Percentiles rank a stretch among this genome's conserved stretches.
Conservation (phyloP, 2,888 invertebrate species). For the Brassicogethes aeneus region DNA sequence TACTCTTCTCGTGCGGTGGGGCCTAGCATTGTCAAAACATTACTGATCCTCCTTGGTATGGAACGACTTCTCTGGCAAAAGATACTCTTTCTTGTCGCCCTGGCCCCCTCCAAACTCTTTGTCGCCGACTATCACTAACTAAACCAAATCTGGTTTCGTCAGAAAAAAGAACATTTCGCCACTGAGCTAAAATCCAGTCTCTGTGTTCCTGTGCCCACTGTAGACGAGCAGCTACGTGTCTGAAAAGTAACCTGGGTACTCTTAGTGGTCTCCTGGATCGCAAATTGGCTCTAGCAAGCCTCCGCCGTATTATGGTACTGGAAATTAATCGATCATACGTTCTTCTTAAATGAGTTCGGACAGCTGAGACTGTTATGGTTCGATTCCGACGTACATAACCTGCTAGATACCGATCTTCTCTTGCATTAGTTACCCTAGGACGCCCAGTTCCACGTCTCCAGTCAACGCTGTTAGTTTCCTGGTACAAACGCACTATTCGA, state of each 20-base stretch:
- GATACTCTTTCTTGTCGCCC: slow-evolving; percentile 10
- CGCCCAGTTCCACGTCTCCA: slow-evolving; percentile 5
- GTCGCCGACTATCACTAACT: slow-evolving; percentile 9
- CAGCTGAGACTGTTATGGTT: background rate
- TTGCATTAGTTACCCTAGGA: background rate
- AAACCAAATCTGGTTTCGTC: slow-evolving; percentile 12
- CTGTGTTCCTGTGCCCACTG: background rate
- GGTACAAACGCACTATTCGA: background rate
- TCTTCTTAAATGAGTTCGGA: background rate
- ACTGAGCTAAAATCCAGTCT: background rate
- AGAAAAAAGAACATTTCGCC: slow-evolving; percentile 9
- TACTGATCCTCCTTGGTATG: background rate
- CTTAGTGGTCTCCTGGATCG: background rate
- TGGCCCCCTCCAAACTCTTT: slow-evolving; percentile 12
- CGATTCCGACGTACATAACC: background rate
- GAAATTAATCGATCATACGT: background rate
- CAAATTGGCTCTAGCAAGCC: background rate
- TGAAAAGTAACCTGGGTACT: background rate
- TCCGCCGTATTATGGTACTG: background rate
- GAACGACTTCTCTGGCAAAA: slow-evolving; percentile 9
- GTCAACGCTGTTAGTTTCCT: slow-evolving; percentile 4
- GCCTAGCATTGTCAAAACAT: slow-evolving; percentile 8
- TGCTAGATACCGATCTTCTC: background rate
- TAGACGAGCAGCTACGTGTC: background rate
- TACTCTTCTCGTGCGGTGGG: slow-evolving; percentile 9